Base-by-base conservation (phyloP, 2,113 vertebrate species). In the Mugil cephalus region DNA sequence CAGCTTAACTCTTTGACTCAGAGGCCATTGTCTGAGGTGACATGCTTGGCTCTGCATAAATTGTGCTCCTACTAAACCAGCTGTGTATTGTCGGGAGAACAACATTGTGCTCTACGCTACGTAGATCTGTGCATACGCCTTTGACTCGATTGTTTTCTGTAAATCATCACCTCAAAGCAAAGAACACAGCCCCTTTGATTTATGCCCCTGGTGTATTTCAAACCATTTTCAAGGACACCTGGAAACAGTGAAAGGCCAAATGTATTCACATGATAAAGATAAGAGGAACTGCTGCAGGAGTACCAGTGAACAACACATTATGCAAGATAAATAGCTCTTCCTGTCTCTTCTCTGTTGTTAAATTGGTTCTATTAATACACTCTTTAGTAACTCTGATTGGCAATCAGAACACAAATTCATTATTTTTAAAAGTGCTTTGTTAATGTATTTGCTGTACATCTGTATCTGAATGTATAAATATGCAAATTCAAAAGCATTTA, bases 141-240 rank as follows among this genome's bases (percentile, higher is more conserved):
- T 7, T 2, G 47, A 63, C 2, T 1, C 9, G 10, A 10, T 61
- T 14, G 18, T 19, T 56, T 42, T 60, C 62, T 63, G 48, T 72
- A 82, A 84, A 79, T 86, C 48, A 75, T 74, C 75, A 66, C 45
- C 76, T 71, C 14, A 71, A 38, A 74, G 52, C 42, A 70, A 69
- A 61, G 30, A 60, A 30, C 15, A 4, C 13, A 40, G 45, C 14
- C 19, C 18, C 18, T 61, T 55, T 66, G 59, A 73, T 82, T 78
- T 64, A 80, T 74, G 14, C 46, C 42, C 19, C 18, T 34, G 13
- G 17, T 39, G 15, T 51, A 30, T 45, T 62, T 67, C 63, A 21
- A 5, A 21, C 19, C 9, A 19, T 58, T 67, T 54, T 54, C 53
- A 52, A 69, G 54, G 66, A 66, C 19, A 34, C 36, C 9, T 14